Base-by-base conservation (phyloP, 1,140 invertebrate genomes). In the Chironomus striatipennis region DNA sequence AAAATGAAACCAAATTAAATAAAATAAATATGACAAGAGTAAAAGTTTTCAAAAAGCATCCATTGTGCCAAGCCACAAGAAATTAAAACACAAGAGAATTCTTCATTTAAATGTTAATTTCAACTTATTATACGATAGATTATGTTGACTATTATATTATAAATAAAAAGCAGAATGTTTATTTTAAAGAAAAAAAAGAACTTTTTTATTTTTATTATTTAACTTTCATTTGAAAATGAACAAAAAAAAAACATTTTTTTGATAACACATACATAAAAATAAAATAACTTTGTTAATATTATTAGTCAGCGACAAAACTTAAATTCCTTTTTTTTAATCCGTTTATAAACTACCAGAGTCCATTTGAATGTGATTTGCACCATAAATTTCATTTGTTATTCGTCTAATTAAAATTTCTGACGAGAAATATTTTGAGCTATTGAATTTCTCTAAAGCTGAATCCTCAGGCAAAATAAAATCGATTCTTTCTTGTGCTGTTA, bases 301-400 rank as follows among this genome's bases (percentile, higher is more conserved):
- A 57, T 57, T 57, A 57, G 12, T 47, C 15, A 47, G 43, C 24
- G 24, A 34, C 24, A 3, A 43, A 43, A 47, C 15, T 8, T 47
- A 10, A 10, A 9, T 47, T 47, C 43, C 2, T 2, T 47, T 2
- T 47, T 34, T 34, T 47, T 9, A 47, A 47, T 57, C 12, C 12
- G n/a, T 12, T 57, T 57, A 57, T 57, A 57, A 57, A 57, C n/a
- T 57, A 12, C 47, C 47, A 57, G 47, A 57, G 18, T 70, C 65
- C 17, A 70, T 20, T 10, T 18, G 9, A 20, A 70, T 20, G 9
- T 18, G 9, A 20, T 70, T 70, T 20, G 65, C 20, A 70, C 20
- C 17, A 70, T 70, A 70, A 70, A 70, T 70, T 70, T 70, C 65
- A 21, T 70, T 70, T 70, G 18, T 18, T 18, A 70, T 70, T 21